Base-by-base conservation (phyloP, 1,140 invertebrate species). In the Drosophila nigromelanica region DNA sequence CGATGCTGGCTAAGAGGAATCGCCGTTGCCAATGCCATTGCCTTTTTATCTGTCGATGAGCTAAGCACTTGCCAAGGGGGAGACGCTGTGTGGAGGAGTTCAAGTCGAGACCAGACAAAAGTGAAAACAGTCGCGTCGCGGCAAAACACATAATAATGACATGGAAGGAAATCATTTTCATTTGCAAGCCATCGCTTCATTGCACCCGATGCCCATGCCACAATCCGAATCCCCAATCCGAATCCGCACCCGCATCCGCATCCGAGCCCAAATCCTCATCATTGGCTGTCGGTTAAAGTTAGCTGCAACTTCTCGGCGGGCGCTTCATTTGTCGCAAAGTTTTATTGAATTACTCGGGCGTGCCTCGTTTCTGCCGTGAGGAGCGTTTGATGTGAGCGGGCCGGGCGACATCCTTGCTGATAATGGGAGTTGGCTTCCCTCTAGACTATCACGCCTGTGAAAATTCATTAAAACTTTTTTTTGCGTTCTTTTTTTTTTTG, bases 131-230 rank as follows among this genome's bases (percentile, higher is more conserved):
- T 81, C 81, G 70, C 80, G 66, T 59, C 70, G 33, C 45, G 60
- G 62, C 45, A 66, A 54, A 81, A 73, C 86, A 87, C 72, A 87
- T 80, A 87, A 87, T 87, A 87, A 87, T 89, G 83, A 87, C 83
- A 85, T 89, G 80, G 86, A 89, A 89, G 86, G 86, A 89, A 89
- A 90, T 89, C 70, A 89, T 89, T 89, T 89, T 85, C 80, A 90
- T 83, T 87, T 90, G 85, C 80, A 73, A 89, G 85, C 72, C 69
- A 73, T 33, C 54, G 69, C 69, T 67, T 72, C 76, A 73, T 73
- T 73, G 76, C 58, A 2, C 55, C 35, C 21, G 39, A 10, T 30
- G 30, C 24, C 33, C 40, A 30, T 15, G 24, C 15, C 30, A 24
- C 21, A 4, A 24, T 24, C 52, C 30, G 30, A 18, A 15, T 12